Conservation (phyloP, 53 echinoderm and acorn worm species). For the Antedon mediterranea region DNA sequence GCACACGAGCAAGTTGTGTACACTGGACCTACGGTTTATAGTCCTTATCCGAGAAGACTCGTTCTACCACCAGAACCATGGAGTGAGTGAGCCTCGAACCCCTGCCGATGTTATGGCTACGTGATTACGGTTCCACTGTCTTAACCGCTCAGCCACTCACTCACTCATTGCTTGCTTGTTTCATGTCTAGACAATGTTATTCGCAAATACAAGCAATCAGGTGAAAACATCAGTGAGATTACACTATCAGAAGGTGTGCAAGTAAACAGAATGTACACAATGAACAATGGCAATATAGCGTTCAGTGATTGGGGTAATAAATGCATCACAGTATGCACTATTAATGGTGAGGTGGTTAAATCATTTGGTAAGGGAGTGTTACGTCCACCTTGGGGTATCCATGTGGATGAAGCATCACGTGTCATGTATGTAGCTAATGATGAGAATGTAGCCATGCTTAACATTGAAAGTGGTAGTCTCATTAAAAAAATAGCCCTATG, state of each 20-base stretch:
- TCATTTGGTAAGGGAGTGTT: background rate
- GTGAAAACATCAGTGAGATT: background rate
- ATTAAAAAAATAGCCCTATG: background rate
- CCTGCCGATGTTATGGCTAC: too few species aligned
- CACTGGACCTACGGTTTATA: too few species aligned
- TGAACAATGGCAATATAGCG: background rate
- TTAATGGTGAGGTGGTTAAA: background rate
- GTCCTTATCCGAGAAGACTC: too few species aligned
- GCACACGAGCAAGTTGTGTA: too few species aligned
- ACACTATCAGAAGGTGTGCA: background rate
- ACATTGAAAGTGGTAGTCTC: background rate
- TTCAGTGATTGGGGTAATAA: background rate
- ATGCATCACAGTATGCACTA: background rate
- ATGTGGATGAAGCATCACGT: background rate
- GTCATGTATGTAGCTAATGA: background rate
- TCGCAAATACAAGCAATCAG: background rate
- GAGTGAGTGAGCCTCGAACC: too few species aligned
- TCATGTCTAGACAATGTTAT: background rate
- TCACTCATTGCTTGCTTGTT: background rate
- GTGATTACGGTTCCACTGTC: too few species aligned
- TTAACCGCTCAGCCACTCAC: too few species aligned
- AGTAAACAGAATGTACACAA: background rate
- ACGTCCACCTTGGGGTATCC: background rate
- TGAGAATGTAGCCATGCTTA: background rate
- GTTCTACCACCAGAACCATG: too few species aligned